These are phyloP conservation scores for Heliocidaris tuberculata DNA, from an alignment of 35 echinoderm and acorn worm species.

Conservation along the genomic window DNA sequence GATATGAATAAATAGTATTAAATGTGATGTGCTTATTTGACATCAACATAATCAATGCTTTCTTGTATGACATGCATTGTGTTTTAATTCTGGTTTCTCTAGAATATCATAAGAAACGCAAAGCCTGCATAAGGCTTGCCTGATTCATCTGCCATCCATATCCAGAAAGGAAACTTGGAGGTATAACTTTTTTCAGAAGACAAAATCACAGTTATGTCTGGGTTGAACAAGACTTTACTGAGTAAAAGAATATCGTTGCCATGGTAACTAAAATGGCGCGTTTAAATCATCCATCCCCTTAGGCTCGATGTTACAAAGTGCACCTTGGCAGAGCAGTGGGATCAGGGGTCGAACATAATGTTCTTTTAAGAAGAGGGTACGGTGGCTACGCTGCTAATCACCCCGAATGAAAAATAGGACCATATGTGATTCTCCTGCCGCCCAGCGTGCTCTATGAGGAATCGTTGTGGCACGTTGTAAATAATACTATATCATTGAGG, in stretches of 20 bases:
- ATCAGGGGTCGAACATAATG: neutral
- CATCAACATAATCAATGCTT: too few relatives aligned
- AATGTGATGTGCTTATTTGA: too few relatives aligned
- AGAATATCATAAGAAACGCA: too few relatives aligned
- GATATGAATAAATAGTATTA: too few relatives aligned
- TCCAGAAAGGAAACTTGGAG: neutral
- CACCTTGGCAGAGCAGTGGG: neutral
- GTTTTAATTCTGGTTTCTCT: too few relatives aligned
- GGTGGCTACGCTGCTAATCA: neutral
- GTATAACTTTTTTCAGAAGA: neutral
- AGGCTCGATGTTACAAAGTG: neutral
- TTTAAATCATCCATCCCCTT: neutral
- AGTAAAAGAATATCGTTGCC: neutral
- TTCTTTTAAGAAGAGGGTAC: neutral
- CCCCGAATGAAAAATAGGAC: slow-evolving; percentile 35
- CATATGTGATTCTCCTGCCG: slow-evolving; percentile 3
- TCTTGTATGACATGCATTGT: too few relatives aligned
- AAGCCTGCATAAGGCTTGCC: too few relatives aligned
- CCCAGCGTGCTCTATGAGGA: neutral
- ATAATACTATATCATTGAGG: neutral
- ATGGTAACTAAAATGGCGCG: neutral
- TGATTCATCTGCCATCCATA: neutral
- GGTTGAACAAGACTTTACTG: neutral
- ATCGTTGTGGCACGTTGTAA: neutral
- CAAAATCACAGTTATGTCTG: neutral